Conservation (phyloP, 2,888 invertebrate genomes). For the Himalopsyche japonica region DNA sequence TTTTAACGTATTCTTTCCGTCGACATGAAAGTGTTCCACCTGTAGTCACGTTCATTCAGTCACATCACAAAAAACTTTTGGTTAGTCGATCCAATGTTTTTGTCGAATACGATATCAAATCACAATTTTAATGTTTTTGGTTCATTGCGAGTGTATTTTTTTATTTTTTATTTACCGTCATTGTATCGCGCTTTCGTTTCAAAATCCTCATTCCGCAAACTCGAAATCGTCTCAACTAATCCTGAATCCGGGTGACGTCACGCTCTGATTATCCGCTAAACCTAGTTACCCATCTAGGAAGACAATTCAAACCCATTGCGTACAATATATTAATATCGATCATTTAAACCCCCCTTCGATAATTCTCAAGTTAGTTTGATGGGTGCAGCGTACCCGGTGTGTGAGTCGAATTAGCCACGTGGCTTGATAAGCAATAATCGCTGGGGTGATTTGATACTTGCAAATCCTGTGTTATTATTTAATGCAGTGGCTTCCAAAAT, state of each 20-base stretch:
- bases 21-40: too few species aligned
- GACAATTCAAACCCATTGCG: background rate
- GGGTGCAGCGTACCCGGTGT: constrained; percentile 27
- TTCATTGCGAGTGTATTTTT: too few species aligned
- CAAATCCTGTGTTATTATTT: constrained; percentile 19
- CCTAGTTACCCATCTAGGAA: background rate
- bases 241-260: background rate
- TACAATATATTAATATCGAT: background rate
- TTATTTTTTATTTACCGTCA: too few species aligned
- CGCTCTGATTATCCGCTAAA: background rate
- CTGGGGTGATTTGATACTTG: background rate
- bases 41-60: too few species aligned
- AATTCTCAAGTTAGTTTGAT: background rate
- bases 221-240: too few species aligned
- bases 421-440: constrained; percentile 37
- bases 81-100: too few species aligned
- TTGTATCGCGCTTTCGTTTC: too few species aligned
- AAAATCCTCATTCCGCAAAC: too few species aligned
- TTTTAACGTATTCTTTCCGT: too few species aligned
- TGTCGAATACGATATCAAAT: too few species aligned
- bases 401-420: constrained; percentile 37
- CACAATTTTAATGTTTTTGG: too few species aligned
- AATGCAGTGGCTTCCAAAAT: constrained; percentile 2
- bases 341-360: background rate
- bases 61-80: too few species aligned